A percentile compares a stretch with the other conserved stretches of the same genome.
Conservation (phyloP, 92 coral and sea anemone species). For the Porites rus region DNA sequence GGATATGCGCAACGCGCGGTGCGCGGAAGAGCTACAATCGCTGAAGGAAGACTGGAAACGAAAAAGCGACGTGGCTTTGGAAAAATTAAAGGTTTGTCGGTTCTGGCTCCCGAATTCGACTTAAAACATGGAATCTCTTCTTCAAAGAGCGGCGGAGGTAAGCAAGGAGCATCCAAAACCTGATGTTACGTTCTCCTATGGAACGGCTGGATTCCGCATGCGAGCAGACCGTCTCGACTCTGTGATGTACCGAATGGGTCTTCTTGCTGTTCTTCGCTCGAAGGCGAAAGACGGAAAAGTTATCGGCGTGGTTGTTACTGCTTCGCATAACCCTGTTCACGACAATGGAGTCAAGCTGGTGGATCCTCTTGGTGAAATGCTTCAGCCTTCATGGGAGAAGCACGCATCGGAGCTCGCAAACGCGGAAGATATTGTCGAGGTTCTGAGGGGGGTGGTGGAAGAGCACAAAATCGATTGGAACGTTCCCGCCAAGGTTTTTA, state of each 20-base stretch:
- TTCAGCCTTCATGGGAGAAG: constrained; percentile 94
- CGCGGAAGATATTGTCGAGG: constrained; percentile 76
- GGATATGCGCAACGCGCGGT: not conserved
- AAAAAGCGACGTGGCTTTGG: constrained; percentile 28
- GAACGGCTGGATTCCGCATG: constrained; percentile 97
- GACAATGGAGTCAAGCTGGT: constrained; percentile 98
- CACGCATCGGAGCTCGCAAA: constrained; percentile 89
- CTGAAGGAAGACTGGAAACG: constrained; percentile 6
- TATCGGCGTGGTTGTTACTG: constrained; percentile 96
- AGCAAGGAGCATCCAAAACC: constrained; percentile 84
- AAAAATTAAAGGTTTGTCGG: not conserved
- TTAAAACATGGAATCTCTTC: constrained; percentile 68
- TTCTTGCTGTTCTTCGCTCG: constrained; percentile 92
- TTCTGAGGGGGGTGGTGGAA: constrained; percentile 60
- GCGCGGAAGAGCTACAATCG: too few relatives aligned
- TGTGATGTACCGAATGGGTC: constrained; percentile 99
- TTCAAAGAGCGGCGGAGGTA: constrained; percentile 76
- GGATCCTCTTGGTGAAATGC: constrained; percentile 98
- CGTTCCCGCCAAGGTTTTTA: constrained; percentile 74
- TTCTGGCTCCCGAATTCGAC: not conserved
- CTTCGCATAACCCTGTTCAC: constrained; percentile 95
- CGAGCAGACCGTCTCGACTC: constrained; percentile 79
- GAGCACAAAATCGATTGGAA: constrained; percentile 60
- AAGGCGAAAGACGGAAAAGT: constrained; percentile 84
- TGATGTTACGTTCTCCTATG: constrained; percentile 83